These are phyloP conservation scores for Orchesellides sinensis DNA, from an alignment of 2,888 invertebrate genomes.

Conservation along the genomic window DNA sequence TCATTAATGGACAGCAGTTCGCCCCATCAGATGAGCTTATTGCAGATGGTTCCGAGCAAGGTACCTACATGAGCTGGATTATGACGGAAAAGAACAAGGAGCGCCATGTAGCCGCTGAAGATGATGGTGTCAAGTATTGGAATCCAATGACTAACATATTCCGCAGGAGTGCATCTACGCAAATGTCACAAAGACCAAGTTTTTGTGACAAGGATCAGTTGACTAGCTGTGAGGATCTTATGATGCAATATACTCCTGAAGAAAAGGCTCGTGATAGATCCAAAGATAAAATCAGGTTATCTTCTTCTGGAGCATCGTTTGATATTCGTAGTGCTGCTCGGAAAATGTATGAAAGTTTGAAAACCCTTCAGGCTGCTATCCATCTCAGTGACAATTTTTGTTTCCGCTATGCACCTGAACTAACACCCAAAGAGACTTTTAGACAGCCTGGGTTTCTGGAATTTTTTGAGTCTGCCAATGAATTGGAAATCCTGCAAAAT, in stretches of 20 bases:
- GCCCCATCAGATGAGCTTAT: conserved; percentile 28
- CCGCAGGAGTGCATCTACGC: conserved; percentile 23
- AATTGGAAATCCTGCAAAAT: conserved; percentile 59
- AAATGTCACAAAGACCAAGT: conserved; percentile 23
- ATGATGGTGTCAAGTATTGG: background rate
- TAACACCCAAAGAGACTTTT: conserved; percentile 4
- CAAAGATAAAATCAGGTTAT: too few relatives aligned
- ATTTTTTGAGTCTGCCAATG: conserved; percentile 60
- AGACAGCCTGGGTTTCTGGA: conserved; percentile 40
- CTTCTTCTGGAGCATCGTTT: too few relatives aligned
- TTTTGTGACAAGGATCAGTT: conserved; percentile 1
- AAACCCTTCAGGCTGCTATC: conserved; percentile 29
- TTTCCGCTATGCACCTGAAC: conserved; percentile 22
- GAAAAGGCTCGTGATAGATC: too few relatives aligned
- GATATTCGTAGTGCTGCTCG: background rate
- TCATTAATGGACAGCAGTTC: background rate
- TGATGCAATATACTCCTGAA: too few relatives aligned
- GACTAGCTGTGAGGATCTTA: background rate
- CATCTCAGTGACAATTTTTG: conserved; percentile 36
- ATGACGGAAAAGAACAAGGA: conserved; percentile 17
- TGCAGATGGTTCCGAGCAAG: conserved; percentile 8
- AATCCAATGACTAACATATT: conserved; percentile 30
- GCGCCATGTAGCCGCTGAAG: background rate
- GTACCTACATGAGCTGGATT: conserved; percentile 40
- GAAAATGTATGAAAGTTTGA: conserved; percentile 38